phyloP scores from a whole-genome alignment of 2,113 vertebrate genomes.

The Cichladusa arquata region DNA sequence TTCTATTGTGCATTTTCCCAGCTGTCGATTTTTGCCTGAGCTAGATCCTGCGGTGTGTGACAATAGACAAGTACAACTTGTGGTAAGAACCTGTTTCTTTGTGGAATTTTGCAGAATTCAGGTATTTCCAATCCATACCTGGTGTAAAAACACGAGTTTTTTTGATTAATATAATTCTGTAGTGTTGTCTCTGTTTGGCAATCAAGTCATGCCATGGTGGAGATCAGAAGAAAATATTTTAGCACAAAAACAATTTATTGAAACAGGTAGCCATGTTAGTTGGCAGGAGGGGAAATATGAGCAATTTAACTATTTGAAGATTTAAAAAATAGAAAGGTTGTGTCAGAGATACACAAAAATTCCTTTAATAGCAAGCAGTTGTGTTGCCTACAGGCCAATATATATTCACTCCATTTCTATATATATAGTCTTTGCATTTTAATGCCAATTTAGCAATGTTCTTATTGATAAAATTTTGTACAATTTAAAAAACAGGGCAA shows the following conservation, averaged over 20 bases:
- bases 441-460: not conserved
- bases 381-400: not conserved
- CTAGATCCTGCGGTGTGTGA: conserved; percentile 79
- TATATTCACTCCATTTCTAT: not conserved
- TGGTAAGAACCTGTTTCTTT: conserved; percentile 80
- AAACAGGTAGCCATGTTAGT: not conserved
- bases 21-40: conserved; percentile 83
- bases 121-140: not conserved
- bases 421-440: not conserved
- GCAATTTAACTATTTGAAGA: not conserved
- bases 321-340: not conserved
- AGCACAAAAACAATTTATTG: not conserved
- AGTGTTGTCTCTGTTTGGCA: not conserved
- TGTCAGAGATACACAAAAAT: not conserved
- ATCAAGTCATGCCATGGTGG: not conserved
- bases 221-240: not conserved
- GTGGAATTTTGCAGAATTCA: not conserved
- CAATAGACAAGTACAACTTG: conserved; percentile 83
- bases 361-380: not conserved
- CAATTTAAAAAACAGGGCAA: not conserved
- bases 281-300: not conserved
- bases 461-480: not conserved
- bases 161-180: not conserved
- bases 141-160: not conserved
- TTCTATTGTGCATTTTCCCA: conserved; percentile 31